A percentile compares a stretch with the other conserved stretches of the same genome.
phyloP scores from a whole-genome alignment of 2,888 invertebrate species.

The Philhelius pedissequus region DNA sequence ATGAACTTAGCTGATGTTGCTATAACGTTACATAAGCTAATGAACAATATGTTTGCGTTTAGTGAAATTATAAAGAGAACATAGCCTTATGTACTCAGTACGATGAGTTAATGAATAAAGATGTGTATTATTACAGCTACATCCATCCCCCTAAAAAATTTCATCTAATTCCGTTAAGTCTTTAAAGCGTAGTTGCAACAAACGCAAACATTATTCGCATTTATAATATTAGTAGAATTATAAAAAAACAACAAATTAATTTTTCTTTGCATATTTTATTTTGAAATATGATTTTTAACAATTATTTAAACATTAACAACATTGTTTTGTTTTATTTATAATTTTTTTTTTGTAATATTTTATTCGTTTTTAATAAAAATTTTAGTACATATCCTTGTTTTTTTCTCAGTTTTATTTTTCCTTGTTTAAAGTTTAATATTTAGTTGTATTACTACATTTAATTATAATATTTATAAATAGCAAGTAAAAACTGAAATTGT shows the following conservation, averaged over 20 bases:
- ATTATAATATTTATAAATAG: constrained; percentile 68
- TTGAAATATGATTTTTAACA: constrained; percentile 77
- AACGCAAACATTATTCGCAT: no score
- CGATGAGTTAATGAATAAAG: no score
- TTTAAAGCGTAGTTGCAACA: no score
- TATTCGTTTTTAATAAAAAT: constrained; percentile 69
- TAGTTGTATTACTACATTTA: constrained; percentile 66
- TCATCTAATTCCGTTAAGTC: no score
- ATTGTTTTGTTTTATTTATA: constrained; percentile 73
- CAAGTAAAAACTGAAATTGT: constrained; percentile 69
- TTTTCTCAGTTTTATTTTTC: constrained; percentile 60
- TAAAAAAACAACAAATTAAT: background rate
- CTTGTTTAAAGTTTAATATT: constrained; percentile 68
- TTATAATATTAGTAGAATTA: no score
- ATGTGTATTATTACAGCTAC: no score
- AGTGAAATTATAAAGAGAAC: no score
- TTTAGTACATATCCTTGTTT: constrained; percentile 71
- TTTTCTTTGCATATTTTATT: constrained; percentile 71
- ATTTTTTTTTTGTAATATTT: constrained; percentile 65
- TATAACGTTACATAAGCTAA: no score
- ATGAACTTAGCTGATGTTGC: no score
- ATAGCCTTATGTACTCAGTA: no score
- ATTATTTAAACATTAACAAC: constrained; percentile 79
- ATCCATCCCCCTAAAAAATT: no score
- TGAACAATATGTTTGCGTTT: no score